Conservation (phyloP, 2,113 vertebrate genomes). For the Leucosticte australis region DNA sequence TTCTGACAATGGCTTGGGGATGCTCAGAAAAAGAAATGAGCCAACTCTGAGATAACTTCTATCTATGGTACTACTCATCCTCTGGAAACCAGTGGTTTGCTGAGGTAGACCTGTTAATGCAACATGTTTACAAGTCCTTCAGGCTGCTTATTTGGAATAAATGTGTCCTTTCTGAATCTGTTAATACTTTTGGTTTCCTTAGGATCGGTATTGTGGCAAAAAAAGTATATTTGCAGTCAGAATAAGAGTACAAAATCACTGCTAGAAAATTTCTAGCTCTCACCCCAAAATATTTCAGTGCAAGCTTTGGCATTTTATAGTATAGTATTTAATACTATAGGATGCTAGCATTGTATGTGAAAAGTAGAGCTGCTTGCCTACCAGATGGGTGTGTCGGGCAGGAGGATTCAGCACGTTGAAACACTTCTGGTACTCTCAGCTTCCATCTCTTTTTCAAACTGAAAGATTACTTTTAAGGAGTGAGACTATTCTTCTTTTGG, state of each 20-base stretch:
- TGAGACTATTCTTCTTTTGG: neutral
- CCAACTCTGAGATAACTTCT: neutral
- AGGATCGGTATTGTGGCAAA: neutral
- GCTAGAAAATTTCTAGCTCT: neutral
- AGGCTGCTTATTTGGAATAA: neutral
- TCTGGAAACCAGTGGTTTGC: neutral
- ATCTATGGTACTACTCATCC: neutral
- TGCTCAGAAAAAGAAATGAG: neutral
- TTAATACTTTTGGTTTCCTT: neutral
- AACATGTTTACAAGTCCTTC: neutral
- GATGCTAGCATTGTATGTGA: neutral
- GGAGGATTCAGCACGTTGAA: neutral
- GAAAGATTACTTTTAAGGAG: neutral
- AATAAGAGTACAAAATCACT: neutral
- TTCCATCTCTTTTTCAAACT: neutral
- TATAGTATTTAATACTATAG: neutral
- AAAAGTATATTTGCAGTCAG: neutral
- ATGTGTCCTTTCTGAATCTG: neutral
- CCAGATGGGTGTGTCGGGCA: fast-evolving
- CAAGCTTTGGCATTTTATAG: neutral
- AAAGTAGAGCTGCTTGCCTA: neutral
- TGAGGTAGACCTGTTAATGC: neutral
- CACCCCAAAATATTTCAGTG: neutral
- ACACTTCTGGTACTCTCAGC: neutral
- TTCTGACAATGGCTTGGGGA: neutral